Evolutionary conservation across 2,113 vertebrate genomes (phyloP).

Genomic region (Mionectes macconnelli): DNA sequence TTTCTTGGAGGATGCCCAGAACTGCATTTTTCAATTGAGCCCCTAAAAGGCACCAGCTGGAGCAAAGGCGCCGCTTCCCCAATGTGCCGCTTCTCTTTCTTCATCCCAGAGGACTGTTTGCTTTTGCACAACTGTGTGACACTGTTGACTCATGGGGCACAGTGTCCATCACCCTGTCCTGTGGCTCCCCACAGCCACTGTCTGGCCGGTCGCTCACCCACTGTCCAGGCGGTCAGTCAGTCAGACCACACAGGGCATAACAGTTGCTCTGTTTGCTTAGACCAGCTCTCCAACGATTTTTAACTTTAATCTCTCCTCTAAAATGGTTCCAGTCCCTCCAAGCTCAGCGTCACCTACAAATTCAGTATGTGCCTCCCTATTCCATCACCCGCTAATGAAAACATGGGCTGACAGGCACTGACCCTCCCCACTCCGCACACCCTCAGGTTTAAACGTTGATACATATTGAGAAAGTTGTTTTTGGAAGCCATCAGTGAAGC

Average conservation of each 20-base stretch:
- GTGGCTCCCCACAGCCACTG: background rate
- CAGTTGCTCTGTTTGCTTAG: rapidly evolving
- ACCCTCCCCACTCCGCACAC: background rate
- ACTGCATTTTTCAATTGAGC: background rate
- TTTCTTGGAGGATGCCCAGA: background rate
- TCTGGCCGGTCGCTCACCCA: background rate
- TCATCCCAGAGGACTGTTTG: background rate
- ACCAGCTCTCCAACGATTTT: background rate
- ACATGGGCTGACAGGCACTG: background rate
- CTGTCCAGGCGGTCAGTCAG: background rate
- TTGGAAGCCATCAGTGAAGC: background rate
- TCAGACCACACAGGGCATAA: background rate
- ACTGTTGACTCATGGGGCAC: background rate
- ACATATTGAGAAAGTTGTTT: background rate
- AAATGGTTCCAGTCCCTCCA: background rate
- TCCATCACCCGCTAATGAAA: background rate
- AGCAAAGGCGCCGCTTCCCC: background rate
- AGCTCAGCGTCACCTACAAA: background rate
- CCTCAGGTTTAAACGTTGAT: background rate
- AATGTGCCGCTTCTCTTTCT: background rate
- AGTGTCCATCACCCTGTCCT: background rate
- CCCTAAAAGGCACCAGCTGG: background rate
- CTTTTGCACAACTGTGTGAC: background rate
- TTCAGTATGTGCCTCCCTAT: background rate
- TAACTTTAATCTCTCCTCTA: background rate